Base-by-base conservation (phyloP, 2,797 vertebrate genomes). In the Moxostoma hubbsi region DNA sequence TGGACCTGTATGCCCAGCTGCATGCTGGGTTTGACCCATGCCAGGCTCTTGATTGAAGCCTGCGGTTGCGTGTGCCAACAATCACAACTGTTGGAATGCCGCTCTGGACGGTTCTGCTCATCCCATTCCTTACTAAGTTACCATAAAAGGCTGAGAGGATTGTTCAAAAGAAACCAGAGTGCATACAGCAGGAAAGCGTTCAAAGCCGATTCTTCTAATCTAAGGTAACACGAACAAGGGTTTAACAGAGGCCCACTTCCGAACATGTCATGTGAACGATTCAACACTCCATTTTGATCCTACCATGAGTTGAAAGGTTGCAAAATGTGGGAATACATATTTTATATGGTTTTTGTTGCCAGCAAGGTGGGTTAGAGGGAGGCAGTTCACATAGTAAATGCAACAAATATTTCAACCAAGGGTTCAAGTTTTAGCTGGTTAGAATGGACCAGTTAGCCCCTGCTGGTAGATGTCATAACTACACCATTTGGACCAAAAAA, bases 71-170 rank as follows among this genome's bases (percentile, higher is more conserved):
- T 7, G 62, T 43, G 84, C 84, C 85, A 89, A 85, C 77, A 87
- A 87, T 84, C 76, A 83, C 84, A 88, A 85, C 67, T 73, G 50
- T 50, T 7, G 75, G 85, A 87, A 89, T 87, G 77, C 77, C 81
- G 72, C 5, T 47, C 70, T 75, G 75, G 75, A 81, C 70, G 50
- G 72, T 49, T 18, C 64, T 7, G 72, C 77, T 71, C 65, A 46
- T 36, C 50, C 84, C 79, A 84, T 84, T 85, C 83, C 81, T 82
- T 78, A 77, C 74, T 24, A 67, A 83, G 70, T 85, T 84, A 86
- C 86, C 85, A 87, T 89, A 87, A 87, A 87, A 86, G 88, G 88
- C 59, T 4, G 57, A 75, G 74, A 83, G 79, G 70, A 75, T 65
- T 13, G 59, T 73, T 85, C 81, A 62, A 80, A 77, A 58, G 80